Base-by-base conservation (phyloP, 2,888 invertebrate species). In the Baronia brevicornis region DNA sequence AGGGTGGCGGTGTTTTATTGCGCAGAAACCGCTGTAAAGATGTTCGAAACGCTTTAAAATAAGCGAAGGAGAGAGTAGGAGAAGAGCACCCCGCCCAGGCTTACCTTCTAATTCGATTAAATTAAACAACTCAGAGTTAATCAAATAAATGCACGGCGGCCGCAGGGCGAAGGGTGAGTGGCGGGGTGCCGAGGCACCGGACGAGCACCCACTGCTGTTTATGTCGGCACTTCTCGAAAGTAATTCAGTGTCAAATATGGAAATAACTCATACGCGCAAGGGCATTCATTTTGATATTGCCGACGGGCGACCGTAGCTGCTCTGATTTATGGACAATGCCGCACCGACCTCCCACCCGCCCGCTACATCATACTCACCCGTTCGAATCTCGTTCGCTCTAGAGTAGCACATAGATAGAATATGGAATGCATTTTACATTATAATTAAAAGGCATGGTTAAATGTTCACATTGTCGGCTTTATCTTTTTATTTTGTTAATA, bases 121-220 rank as follows among this genome's bases (percentile, higher is more conserved):
- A 84, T 84, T 84, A 85, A 84, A 84, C 80, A 84, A 84, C 82
- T 82, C 80, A 57, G 71, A 82, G 82, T 84, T 85, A 84, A 85
- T 85, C 85, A 85, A 85, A 85, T 84, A 85, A 85, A 84, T 84
- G 84, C 75, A 71, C 58, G 63, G 66, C 67, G 72, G 77, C 67
- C 71, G 67, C 53, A 46, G 57, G 52, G 60, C 52, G 60, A 66
- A 49, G 47, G 58, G 53, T 57, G 53, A 58, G 54, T 39, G 53
- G 36, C 43, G 51, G 43, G 46, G 13, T 35, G 44, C 44, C 41
- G 38, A 39, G 43, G 44, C 46, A 42, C 53, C 48, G 41, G 51
- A 46, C 47, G 51, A 50, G 37, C 46, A 39, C 54, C 48, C 48
- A 51, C 60, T 63, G 50, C 53, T 79, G 78, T 82, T 82, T 84